Base-by-base conservation (phyloP, 2,888 invertebrate species). In the Deladenus siricidicola region DNA sequence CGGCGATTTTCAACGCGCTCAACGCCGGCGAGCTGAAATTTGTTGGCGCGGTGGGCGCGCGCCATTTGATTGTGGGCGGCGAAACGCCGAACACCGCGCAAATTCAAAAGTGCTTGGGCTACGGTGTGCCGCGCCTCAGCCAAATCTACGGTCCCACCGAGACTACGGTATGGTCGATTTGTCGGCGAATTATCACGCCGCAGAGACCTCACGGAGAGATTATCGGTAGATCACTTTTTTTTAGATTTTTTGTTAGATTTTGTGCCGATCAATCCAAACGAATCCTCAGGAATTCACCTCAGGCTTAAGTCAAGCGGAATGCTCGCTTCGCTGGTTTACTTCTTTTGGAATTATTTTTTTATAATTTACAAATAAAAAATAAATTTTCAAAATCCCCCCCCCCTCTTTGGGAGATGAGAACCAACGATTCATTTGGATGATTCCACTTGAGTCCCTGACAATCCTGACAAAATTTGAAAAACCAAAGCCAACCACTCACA, bases 101-200 rank as follows among this genome's bases (percentile, higher is more conserved):
- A 10, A 55, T 72, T 4, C 49, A 52, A 10, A 50, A 10, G 14
- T 50, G 63, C 23, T 14, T 51, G 3, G 21, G 19, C 14, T 45
- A 42, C 21, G 30, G 28, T n/a, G 56, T 52, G 3, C 28, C 42
- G 6, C 19, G 52, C 10, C 45, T 72, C 19, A 62, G 57, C 6
- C 73, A 76, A 52, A 74, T 76, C 28, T 76, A 74, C 56, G 76
- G 76, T 10, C 76, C 76, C 4, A 71, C 76, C 1, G 76, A 76
- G 44, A 61, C 66, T n/a, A 73, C 73, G 44, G 61, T 76, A 19
- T 76, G 74, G 74, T 63, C 65, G 1, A 30, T 65, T 17, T 66
- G 66, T 44, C 63, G 65, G n/a, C 19, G n/a, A 6, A n/a, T n/a
- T n/a, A n/a, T 47, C 8, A 47, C 6, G 21, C 21, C 6, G 21